Percentiles rank a stretch among this genome's conserved stretches.
These are phyloP conservation scores for Trissolcus basalis DNA, from an alignment of 1,140 invertebrate species.

Conservation along the genomic window DNA sequence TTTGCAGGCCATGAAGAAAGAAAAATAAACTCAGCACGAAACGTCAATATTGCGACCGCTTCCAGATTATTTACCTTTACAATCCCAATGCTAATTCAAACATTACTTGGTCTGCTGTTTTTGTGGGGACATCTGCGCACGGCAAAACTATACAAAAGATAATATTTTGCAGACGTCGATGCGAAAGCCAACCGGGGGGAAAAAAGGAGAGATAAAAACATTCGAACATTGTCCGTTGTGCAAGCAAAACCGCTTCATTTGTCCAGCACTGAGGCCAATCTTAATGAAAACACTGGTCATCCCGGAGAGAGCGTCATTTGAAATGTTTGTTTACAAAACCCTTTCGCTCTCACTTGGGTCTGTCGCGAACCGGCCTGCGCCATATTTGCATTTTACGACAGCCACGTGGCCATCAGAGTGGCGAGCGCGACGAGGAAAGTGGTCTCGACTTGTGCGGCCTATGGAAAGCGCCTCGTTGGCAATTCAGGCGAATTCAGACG, in stretches of 20 bases:
- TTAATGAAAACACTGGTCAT: slow-evolving; percentile 38
- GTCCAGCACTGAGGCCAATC: slow-evolving; percentile 1
- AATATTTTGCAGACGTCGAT: slow-evolving; percentile 2
- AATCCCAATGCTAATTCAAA: background rate
- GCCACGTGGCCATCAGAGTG: slow-evolving; percentile 39
- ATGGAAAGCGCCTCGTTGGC: slow-evolving; percentile 51
- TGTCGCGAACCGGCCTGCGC: slow-evolving; percentile 14
- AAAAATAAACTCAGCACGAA: too few relatives aligned
- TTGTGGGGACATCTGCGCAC: background rate
- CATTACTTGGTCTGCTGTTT: background rate
- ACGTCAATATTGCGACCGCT: too few relatives aligned
- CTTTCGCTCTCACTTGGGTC: slow-evolving; percentile 11
- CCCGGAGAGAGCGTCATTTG: slow-evolving; percentile 1
- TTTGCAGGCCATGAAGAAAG: too few relatives aligned
- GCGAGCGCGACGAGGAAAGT: slow-evolving; percentile 41
- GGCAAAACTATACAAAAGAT: background rate
- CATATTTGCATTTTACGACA: slow-evolving; percentile 55
- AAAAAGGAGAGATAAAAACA: background rate
- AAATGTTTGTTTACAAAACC: slow-evolving; percentile 46
- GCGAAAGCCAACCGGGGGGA: background rate
- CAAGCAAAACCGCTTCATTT: slow-evolving; percentile 31
- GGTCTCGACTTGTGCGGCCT: slow-evolving; percentile 50
- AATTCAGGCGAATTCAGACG: slow-evolving; percentile 39
- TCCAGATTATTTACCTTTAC: too few relatives aligned
- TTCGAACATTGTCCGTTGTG: background rate